Evolutionary conservation across 2,113 vertebrate genomes (phyloP).

Genomic region (Ranitomeya imitator): DNA sequence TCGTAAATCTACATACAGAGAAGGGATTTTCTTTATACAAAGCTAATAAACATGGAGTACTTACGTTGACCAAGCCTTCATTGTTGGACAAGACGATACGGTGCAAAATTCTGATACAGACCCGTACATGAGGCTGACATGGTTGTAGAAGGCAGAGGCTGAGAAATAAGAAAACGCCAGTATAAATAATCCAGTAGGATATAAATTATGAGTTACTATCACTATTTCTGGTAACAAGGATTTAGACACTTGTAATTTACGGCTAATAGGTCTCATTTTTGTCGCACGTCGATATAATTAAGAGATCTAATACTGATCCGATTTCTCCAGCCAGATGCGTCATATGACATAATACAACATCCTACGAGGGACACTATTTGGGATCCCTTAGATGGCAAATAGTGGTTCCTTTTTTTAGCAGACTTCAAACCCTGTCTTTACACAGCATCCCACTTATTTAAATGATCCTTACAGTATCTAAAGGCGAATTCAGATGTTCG

Average conservation of each 20-base stretch:
- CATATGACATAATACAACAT: too few relatives aligned
- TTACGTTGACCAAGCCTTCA: constrained; percentile 59
- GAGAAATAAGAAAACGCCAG: background rate
- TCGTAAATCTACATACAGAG: background rate
- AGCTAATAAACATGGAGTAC: background rate
- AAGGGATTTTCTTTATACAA: background rate
- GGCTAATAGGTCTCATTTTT: background rate
- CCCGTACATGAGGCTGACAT: constrained; percentile 59
- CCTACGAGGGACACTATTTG: too few relatives aligned
- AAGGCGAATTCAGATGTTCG: too few relatives aligned
- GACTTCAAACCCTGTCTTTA: too few relatives aligned
- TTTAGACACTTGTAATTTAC: background rate
- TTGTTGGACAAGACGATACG: constrained; percentile 55
- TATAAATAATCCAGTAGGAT: background rate
- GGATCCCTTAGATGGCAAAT: too few relatives aligned
- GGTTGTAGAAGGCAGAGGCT: constrained; percentile 61
- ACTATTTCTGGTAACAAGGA: background rate
- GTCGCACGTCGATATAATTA: background rate
- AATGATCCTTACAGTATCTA: too few relatives aligned
- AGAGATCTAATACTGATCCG: background rate
- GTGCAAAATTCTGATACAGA: constrained; percentile 61
- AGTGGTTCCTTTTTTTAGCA: too few relatives aligned
- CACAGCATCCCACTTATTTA: too few relatives aligned
- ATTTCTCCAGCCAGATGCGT: background rate
- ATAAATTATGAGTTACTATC: background rate